Conservation (phyloP, 2,888 invertebrate species). For the Cephus pulcher region DNA sequence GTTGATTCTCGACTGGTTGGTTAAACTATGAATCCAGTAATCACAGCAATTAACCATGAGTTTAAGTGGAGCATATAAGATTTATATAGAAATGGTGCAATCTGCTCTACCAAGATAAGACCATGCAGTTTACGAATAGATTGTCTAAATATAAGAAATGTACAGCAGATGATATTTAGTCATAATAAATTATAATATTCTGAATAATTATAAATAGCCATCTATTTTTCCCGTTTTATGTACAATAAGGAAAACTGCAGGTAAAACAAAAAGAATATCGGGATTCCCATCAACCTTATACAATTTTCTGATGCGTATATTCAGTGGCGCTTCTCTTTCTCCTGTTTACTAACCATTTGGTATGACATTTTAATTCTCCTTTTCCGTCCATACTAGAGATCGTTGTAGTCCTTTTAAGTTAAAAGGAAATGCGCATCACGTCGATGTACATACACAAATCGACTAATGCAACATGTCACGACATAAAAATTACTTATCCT, state of each 20-base stretch:
- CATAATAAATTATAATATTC: neutral
- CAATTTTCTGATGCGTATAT: neutral
- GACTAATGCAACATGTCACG: too few species aligned
- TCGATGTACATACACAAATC: neutral
- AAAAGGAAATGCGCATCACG: neutral
- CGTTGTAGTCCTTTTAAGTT: neutral
- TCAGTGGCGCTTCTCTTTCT: neutral
- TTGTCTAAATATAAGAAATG: neutral
- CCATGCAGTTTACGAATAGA: neutral
- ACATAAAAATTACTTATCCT: neutral
- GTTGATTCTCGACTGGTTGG: too few species aligned
- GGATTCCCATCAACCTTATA: neutral
- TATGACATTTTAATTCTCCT: neutral
- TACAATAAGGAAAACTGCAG: neutral
- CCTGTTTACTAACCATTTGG: neutral
- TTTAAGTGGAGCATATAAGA: neutral
- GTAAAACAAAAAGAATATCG: neutral
- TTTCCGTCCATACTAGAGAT: neutral
- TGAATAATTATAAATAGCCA: too few species aligned
- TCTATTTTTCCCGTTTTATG: neutral
- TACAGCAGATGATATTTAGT: neutral
- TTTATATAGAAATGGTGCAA: neutral
- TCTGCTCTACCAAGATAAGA: neutral
- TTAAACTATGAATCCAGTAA: neutral
- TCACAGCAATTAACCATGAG: neutral